Conservation (phyloP, 2,888 invertebrate species). For the Ichneumoninae sp. region DNA sequence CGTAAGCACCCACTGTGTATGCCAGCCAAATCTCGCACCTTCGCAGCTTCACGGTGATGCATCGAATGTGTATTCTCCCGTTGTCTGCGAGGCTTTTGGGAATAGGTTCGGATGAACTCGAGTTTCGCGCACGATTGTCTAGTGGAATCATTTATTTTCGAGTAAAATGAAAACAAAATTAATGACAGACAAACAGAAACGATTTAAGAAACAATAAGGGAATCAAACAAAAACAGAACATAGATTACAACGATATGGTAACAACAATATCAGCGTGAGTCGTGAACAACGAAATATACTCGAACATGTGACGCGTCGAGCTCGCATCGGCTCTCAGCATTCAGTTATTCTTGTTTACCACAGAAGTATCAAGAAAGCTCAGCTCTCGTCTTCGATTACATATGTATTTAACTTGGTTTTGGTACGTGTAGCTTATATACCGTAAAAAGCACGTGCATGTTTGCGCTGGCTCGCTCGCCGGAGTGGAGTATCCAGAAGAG, state of each 20-base stretch:
- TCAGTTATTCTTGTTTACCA: background rate
- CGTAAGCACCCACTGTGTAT: conserved; percentile 32
- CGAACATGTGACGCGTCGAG: conserved; percentile 1
- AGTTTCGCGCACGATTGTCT: background rate
- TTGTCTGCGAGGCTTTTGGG: conserved; percentile 1
- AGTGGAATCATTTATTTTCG: conserved; percentile 40
- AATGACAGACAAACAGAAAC: conserved; percentile 7
- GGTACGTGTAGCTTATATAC: background rate
- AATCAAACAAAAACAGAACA: conserved; percentile 37
- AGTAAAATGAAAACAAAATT: background rate
- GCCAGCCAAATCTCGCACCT: conserved; percentile 1
- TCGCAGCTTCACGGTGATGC: background rate
- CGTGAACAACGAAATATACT: conserved; percentile 11
- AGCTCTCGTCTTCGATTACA: conserved; percentile 8
- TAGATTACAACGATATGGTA: conserved; percentile 21
- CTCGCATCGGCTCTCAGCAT: conserved; percentile 1
- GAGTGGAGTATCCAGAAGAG: background rate
- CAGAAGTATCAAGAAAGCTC: conserved; percentile 2
- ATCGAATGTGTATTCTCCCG: background rate
- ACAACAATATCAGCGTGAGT: conserved; percentile 9
- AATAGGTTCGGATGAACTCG: conserved; percentile 42
- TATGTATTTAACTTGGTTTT: conserved; percentile 5
- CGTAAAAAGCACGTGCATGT: conserved; percentile 28
- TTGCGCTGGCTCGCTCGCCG: conserved; percentile 8
- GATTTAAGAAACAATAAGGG: background rate